Evolutionary conservation across 2,113 vertebrate genomes (phyloP).

Genomic region (Apteryx mantelli): DNA sequence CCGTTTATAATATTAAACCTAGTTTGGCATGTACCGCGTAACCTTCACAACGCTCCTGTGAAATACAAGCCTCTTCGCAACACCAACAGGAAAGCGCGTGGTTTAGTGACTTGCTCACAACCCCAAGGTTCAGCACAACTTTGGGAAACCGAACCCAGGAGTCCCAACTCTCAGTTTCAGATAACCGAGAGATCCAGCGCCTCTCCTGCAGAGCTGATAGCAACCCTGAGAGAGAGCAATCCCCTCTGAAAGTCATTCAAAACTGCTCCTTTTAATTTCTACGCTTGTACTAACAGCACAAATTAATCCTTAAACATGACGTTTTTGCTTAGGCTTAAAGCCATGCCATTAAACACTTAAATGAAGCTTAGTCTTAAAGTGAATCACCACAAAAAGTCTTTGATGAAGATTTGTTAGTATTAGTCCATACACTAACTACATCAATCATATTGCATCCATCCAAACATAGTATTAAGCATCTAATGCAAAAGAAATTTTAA

Average conservation of each 20-base stretch:
- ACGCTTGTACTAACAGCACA: background rate
- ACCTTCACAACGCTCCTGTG: background rate
- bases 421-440: background rate
- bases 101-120: background rate
- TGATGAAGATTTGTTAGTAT: background rate
- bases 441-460: background rate
- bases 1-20: background rate
- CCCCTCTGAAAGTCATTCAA: background rate
- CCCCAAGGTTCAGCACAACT: background rate
- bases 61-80: background rate
- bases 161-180: background rate
- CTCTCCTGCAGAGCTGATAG: background rate
- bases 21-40: accelerated
- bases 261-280: background rate
- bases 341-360: background rate
- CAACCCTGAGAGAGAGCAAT: background rate
- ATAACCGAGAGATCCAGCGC: background rate
- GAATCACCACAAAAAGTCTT: background rate
- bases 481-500: background rate
- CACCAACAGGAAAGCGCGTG: background rate
- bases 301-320: background rate
- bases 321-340: background rate
- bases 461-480: background rate
- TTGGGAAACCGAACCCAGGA: accelerated
- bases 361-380: background rate